Evolutionary conservation across 2,888 invertebrate species (phyloP).

Genomic region (Lamproptera curius): DNA sequence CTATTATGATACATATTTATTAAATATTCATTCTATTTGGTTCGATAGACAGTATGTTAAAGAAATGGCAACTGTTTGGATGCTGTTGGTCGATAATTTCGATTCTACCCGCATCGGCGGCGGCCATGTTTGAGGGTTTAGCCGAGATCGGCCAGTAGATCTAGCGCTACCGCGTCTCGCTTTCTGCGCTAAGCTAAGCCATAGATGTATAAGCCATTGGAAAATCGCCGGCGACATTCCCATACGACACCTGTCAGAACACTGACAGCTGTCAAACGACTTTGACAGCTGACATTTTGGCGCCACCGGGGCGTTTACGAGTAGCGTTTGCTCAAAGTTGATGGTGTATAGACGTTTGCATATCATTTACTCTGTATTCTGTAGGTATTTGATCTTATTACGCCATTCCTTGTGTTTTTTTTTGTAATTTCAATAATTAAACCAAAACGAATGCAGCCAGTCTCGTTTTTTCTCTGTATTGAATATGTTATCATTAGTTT

Average conservation of each 20-base stretch:
- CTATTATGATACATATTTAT: too few species aligned
- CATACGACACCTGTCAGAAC: background rate
- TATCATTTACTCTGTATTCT: conserved; percentile 27
- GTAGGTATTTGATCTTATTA: conserved; percentile 21
- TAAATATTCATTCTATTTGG: too few species aligned
- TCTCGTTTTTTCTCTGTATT: conserved; percentile 45
- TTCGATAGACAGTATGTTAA: too few species aligned
- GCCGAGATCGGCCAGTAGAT: conserved; percentile 49
- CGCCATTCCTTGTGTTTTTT: conserved; percentile 38
- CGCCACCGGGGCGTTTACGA: conserved; percentile 1
- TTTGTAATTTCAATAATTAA: conserved; percentile 41
- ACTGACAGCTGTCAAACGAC: background rate
- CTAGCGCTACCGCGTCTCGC: conserved; percentile 49
- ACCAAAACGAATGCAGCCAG: conserved; percentile 64
- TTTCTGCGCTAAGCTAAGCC: conserved; percentile 53
- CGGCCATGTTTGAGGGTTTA: conserved; percentile 44
- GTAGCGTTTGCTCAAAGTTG: conserved; percentile 40
- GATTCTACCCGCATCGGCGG: background rate
- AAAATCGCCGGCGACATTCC: conserved; percentile 4
- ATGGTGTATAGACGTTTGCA: conserved; percentile 20
- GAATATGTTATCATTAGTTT: conserved; percentile 30
- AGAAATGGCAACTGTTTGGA: background rate
- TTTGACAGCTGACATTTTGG: too few species aligned
- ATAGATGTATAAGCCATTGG: background rate
- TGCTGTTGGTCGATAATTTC: background rate